Evolutionary conservation across 2,113 vertebrate species (phyloP), one percentile per base, ranked within the genome.

Genomic region (Phyllostomus hastatus): DNA sequence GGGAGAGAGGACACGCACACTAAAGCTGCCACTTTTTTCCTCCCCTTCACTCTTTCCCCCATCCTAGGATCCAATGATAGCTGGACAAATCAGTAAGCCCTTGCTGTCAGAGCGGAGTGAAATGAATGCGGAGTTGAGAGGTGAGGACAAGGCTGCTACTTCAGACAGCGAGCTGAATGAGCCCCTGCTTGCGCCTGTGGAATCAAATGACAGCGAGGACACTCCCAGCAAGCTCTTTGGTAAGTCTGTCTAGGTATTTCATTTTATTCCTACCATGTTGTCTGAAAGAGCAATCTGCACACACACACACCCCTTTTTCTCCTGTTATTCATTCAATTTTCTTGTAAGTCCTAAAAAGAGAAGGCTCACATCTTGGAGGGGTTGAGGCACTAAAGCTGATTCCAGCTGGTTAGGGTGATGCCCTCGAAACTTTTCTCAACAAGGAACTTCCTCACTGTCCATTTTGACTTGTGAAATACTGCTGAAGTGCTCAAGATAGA

Each of bases 51-150:
- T 98, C 98, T 98, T 96, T 96, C 86, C 98, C 98, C 98, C 98
- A 90, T 98, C 98, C 98, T 99, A 99, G 99, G 99, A 99, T 99
- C 99, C 99, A 98, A 99, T 99, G 99, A 99, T 99, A 99, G 99
- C 99, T 98, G 99, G 99, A 99, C 99, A 99, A 99, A 99, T 99
- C 99, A 99, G 99, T 99, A 99, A 99, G 99, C 99, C 99, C 98
- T 99, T 98, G 99, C 99, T 99, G 99, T 99, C 99, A 98, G 99
- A 99, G 99, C 99, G 98, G 98, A 99, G 99, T 99, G 99, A 99
- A 98, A 99, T 99, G 99, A 99, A 99, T 99, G 99, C 98, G 97
- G 99, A 99, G 99, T 99, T 99, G 99, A 99, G 99, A 99, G 99
- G 99, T 98, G 99, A 99, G 98, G 99, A 99, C 99, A 99, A 99